Evolutionary conservation across 2,797 vertebrate genomes (phyloP).

Genomic region (Adelosebastes latens): DNA sequence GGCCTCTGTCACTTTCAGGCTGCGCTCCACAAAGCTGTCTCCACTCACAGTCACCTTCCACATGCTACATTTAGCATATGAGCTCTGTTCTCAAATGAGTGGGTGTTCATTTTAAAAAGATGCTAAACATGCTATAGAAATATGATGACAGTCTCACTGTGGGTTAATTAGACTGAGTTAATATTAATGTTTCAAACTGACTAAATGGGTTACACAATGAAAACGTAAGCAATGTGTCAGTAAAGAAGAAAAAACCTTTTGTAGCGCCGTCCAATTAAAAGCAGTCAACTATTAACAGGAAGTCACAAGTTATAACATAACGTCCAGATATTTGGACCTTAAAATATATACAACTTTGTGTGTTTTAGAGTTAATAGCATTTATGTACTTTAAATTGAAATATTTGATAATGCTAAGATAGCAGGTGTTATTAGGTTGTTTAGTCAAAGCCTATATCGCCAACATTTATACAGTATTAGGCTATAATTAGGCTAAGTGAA

Average conservation of each 20-base stretch:
- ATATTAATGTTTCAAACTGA: background rate
- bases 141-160: background rate
- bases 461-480: too few relatives aligned
- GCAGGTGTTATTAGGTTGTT: background rate
- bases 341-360: background rate
- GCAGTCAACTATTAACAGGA: background rate
- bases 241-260: background rate
- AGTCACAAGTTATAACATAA: background rate
- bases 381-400: background rate
- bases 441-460: too few relatives aligned
- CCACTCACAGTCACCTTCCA: constrained; percentile 23
- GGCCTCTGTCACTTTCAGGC: constrained; percentile 58
- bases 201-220: background rate
- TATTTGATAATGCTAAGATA: background rate
- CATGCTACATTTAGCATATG: constrained; percentile 8
- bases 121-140: background rate
- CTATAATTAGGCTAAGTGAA: too few relatives aligned
- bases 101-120: background rate
- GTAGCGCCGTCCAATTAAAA: background rate
- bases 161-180: background rate
- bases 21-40: constrained; percentile 24
- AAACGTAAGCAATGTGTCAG: background rate
- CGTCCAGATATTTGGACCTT: background rate
- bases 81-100: background rate
- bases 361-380: background rate